Evolutionary conservation across 2,888 invertebrate species (phyloP).

Genomic region (Sarcophaga rosellei): DNA sequence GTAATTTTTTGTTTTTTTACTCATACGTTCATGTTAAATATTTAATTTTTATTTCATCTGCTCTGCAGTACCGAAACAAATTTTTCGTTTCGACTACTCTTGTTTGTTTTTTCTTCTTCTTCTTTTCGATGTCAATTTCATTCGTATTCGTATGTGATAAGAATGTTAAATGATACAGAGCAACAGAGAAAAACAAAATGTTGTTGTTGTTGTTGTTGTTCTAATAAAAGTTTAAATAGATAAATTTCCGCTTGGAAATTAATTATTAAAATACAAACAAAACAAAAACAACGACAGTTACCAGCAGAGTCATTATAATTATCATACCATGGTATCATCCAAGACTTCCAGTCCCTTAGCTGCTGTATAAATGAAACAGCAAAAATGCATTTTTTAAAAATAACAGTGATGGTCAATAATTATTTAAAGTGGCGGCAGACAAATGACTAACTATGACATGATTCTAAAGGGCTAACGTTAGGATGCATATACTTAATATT

Average conservation of each 20-base stretch:
- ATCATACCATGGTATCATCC: constrained; percentile 26
- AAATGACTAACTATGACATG: neutral
- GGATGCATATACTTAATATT: too few relatives aligned
- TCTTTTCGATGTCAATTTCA: constrained; percentile 5
- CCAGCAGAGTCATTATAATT: constrained; percentile 18
- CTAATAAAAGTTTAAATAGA: constrained; percentile 47
- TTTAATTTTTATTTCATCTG: constrained; percentile 10
- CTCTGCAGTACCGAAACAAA: neutral
- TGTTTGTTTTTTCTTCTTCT: neutral
- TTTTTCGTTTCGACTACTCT: neutral
- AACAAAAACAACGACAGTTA: neutral
- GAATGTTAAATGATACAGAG: constrained; percentile 34
- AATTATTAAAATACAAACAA: constrained; percentile 50
- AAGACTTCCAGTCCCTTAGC: neutral
- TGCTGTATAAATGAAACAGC: neutral
- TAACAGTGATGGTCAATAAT: neutral
- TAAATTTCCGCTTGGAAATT: constrained; percentile 54
- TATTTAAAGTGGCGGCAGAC: neutral
- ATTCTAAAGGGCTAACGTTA: too few relatives aligned
- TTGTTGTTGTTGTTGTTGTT: constrained; percentile 17
- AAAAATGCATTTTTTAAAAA: neutral
- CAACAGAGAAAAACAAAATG: neutral
- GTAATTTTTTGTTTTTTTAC: neutral
- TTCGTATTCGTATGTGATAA: constrained; percentile 43
- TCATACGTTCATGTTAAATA: neutral